Evolutionary conservation across 2,113 vertebrate species (phyloP), one percentile per base, ranked within the genome.

Genomic region (Hypanus sabinus): DNA sequence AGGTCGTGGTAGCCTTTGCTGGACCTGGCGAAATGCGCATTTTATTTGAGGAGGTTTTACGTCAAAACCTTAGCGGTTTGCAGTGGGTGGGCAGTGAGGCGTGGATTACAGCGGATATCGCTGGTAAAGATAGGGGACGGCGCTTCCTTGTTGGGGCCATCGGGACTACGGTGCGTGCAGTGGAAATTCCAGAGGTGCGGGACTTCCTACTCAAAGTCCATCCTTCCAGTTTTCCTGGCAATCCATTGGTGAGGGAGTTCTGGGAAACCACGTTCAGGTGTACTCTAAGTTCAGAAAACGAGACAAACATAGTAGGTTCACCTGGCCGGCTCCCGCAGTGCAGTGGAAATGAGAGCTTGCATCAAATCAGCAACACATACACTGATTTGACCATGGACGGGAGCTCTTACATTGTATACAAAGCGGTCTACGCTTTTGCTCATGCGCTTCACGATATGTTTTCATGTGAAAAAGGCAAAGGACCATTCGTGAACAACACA

Each of bases 71-170:
- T 60, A 96, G 95, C 0, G 96, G 96, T 36, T 90, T 97, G 71
- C 97, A 97, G 94, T 97, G 97, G 97, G 95, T 97, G 14, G 97
- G 96, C 83, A 97, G 96, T 95, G 97, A 97, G 94, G 96, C 96
- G 79, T 97, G 97, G 97, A 97, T 97, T 70, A 97, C 96, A 76
- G 95, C 95, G 22, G 93, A 95, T 93, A 94, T 96, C 94, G 94
- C 97, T 88, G 94, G 96, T 75, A 94, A 70, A 14, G 94, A 95
- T 36, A 96, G 60, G 77, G 94, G 94, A 33, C 95, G 96, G 5
- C 87, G 70, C 62, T 94, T 97, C 75, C 95, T 97, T 9, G 95
- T 93, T 36, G 96, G 97, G 16, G 95, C 97, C 76, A 94, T 97
- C 73, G 97, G 97, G 36, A 97, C 97, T 85, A 94, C 96, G 27